Percentiles rank a stretch among this genome's conserved stretches.
phyloP scores from a whole-genome alignment of 2,888 invertebrate genomes.

The Venustoraphidia nigricollis region DNA sequence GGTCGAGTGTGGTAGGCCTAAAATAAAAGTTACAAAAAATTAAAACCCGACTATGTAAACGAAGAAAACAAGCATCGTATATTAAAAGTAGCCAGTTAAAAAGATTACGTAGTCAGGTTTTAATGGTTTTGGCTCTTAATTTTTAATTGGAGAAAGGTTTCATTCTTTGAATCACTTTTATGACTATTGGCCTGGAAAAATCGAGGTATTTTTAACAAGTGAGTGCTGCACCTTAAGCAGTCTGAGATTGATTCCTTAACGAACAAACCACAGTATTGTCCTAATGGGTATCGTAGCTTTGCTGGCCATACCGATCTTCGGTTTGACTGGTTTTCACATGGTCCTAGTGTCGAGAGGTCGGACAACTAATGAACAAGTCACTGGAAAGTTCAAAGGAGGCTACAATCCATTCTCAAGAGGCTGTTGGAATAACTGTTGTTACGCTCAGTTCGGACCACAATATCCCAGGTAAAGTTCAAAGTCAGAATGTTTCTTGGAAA shows the following conservation, averaged over 20 bases:
- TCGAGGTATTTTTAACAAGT: not conserved
- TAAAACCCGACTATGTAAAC: too few relatives aligned
- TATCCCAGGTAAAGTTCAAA: constrained; percentile 69
- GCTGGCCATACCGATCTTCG: constrained; percentile 91
- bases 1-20: too few relatives aligned
- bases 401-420: constrained; percentile 97
- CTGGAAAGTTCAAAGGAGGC: constrained; percentile 96
- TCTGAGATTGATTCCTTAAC: constrained; percentile 17
- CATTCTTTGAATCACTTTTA: not conserved
- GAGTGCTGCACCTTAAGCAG: too few relatives aligned
- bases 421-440: constrained; percentile 89
- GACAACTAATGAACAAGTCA: constrained; percentile 99
- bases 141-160: too few relatives aligned
- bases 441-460: constrained; percentile 90
- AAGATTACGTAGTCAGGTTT: too few relatives aligned
- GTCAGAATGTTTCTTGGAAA: not conserved
- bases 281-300: constrained; percentile 85
- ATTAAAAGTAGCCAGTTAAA: too few relatives aligned
- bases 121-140: too few relatives aligned
- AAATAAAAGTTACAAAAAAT: too few relatives aligned
- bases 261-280: constrained; percentile 46
- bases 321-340: constrained; percentile 95
- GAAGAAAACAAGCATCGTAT: too few relatives aligned
- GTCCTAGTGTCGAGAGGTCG: constrained; percentile 90
- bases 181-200: not conserved